These are phyloP conservation scores for Hylyphantes graminicola DNA, from an alignment of 1,140 invertebrate species.

Conservation along the genomic window DNA sequence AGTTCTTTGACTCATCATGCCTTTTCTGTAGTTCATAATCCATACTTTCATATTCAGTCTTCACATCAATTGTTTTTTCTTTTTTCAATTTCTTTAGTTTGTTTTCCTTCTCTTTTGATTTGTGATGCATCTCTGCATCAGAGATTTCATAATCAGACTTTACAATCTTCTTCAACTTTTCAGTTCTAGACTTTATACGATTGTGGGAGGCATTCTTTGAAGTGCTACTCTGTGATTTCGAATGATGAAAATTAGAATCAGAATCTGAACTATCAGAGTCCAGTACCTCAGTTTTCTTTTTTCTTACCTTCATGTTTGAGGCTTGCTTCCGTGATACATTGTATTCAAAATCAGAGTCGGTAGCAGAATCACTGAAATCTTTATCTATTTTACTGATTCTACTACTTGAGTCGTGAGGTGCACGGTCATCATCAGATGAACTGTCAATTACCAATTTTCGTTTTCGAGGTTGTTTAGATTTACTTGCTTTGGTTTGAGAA, in stretches of 20 bases:
- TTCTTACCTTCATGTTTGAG: constrained; percentile 33
- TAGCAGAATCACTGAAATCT: constrained; percentile 56
- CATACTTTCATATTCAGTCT: constrained; percentile 41
- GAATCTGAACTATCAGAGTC: constrained; percentile 58
- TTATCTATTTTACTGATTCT: constrained; percentile 43
- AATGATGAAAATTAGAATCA: constrained; percentile 72
- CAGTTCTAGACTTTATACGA: constrained; percentile 18
- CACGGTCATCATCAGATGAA: constrained; percentile 58
- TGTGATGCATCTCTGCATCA: constrained; percentile 61
- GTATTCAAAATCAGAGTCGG: constrained; percentile 57
- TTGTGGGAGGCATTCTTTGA: constrained; percentile 71
- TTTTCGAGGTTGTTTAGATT: constrained; percentile 51
- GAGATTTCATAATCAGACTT: constrained; percentile 60
- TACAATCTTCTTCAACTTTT: constrained; percentile 46
- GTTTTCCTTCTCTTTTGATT: constrained; percentile 61
- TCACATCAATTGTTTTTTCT: constrained; percentile 49
- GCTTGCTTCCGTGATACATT: constrained; percentile 43
- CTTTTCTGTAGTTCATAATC: constrained; percentile 43
- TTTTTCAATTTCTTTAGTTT: constrained; percentile 62
- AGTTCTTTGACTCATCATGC: constrained; percentile 30
- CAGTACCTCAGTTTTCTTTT: constrained; percentile 68
- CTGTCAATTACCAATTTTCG: constrained; percentile 61
- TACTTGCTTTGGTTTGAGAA: constrained; percentile 31
- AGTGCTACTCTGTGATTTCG: constrained; percentile 78
- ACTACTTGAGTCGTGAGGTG: constrained; percentile 29